Evolutionary conservation across 2,113 vertebrate genomes (phyloP).

Genomic region (Muscicapa adusta): DNA sequence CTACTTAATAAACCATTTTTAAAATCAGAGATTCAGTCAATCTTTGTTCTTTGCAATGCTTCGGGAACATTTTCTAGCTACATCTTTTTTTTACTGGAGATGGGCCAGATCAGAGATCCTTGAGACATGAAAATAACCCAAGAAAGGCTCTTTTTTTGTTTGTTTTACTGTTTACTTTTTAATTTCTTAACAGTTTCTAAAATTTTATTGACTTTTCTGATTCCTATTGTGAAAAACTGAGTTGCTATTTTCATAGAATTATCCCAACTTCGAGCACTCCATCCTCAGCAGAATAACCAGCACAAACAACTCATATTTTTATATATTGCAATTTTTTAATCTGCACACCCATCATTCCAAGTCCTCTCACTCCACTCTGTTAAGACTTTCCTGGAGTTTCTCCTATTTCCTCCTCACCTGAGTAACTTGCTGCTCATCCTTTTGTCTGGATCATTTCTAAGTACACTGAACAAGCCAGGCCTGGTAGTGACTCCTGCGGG

Average conservation of each 20-base stretch:
- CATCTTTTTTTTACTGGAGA: background rate
- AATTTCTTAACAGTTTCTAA: background rate
- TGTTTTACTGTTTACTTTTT: background rate
- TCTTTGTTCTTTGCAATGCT: background rate
- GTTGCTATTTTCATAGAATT: background rate
- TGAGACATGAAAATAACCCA: background rate
- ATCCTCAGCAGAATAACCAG: background rate
- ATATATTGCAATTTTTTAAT: background rate
- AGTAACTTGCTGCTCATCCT: background rate
- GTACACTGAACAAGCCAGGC: accelerated
- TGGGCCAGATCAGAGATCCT: background rate
- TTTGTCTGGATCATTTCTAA: background rate
- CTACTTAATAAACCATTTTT: background rate
- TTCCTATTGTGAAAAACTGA: background rate
- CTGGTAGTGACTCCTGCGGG: accelerated
- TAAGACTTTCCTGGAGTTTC: background rate
- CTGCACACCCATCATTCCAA: no score
- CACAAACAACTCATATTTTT: background rate
- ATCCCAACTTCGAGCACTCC: accelerated
- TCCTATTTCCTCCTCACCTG: accelerated
- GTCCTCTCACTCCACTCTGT: background rate
- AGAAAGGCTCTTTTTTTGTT: background rate
- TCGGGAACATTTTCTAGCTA: background rate
- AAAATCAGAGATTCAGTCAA: background rate
- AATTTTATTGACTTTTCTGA: background rate